These are phyloP conservation scores for Mythimna ferrago DNA, from an alignment of 2,888 invertebrate genomes.

Conservation along the genomic window DNA sequence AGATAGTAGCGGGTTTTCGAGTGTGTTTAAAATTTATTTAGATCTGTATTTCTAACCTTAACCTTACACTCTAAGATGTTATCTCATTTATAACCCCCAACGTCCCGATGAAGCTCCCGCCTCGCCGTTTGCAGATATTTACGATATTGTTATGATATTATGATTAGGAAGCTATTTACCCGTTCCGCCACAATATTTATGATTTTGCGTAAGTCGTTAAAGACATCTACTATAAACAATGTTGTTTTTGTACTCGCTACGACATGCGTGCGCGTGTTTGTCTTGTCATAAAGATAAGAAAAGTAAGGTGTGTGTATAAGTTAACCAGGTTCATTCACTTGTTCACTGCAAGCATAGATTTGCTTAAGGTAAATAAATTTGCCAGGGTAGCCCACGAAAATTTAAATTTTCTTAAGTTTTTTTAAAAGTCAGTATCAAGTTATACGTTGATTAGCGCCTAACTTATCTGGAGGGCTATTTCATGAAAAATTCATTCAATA, in stretches of 20 bases:
- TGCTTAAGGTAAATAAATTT: too few relatives aligned
- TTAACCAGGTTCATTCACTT: slow-evolving; percentile 21
- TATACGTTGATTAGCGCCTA: too few relatives aligned
- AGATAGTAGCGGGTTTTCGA: too few relatives aligned
- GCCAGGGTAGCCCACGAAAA: too few relatives aligned
- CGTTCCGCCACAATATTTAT: slow-evolving; percentile 25
- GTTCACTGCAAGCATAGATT: not conserved
- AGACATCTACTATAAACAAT: slow-evolving; percentile 20
- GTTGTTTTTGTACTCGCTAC: slow-evolving; percentile 30
- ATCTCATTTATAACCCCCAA: slow-evolving; percentile 8
- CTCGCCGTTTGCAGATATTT: not conserved
- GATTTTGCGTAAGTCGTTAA: slow-evolving; percentile 38
- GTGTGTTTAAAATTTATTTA: not conserved
- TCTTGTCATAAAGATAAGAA: slow-evolving; percentile 4
- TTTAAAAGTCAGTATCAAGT: too few relatives aligned
- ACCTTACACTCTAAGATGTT: slow-evolving; percentile 11
- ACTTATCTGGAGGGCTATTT: too few relatives aligned
- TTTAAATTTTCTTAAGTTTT: too few relatives aligned
- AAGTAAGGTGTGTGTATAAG: slow-evolving; percentile 9
- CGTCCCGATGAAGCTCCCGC: not conserved
- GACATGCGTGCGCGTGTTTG: slow-evolving; percentile 19
- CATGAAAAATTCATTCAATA: too few relatives aligned
- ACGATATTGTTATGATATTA: slow-evolving; percentile 18
- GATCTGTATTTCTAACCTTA: not conserved
- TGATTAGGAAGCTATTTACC: slow-evolving; percentile 2